These are phyloP conservation scores for Rallus crepitans DNA, from an alignment of 2,797 vertebrate species.

Conservation along the genomic window DNA sequence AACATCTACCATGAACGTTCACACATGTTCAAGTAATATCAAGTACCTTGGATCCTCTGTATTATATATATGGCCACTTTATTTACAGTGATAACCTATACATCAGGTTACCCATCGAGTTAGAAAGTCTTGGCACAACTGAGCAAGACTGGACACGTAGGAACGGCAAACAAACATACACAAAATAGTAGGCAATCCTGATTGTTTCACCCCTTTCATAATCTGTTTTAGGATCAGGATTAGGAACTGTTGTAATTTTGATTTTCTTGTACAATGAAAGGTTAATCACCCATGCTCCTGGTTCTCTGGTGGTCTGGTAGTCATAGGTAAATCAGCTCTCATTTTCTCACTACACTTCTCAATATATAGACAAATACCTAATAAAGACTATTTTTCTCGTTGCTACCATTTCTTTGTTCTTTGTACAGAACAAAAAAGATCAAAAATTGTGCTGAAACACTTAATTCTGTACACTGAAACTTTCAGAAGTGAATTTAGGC, in stretches of 20 bases:
- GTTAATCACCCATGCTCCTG: background rate
- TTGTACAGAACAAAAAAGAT: background rate
- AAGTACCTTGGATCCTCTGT: background rate
- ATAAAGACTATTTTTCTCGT: background rate
- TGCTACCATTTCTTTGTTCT: background rate
- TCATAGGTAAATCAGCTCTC: background rate
- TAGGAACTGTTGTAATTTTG: background rate
- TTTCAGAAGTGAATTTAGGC: background rate
- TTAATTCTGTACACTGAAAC: background rate
- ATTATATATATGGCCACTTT: background rate
- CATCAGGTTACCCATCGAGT: background rate
- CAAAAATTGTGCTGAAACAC: background rate
- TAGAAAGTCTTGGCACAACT: background rate
- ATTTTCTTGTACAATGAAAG: background rate
- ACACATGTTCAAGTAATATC: background rate
- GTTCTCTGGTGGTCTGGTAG: background rate
- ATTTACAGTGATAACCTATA: background rate
- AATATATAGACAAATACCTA: background rate
- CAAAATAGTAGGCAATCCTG: background rate
- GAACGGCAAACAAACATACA: background rate
- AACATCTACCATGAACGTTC: background rate
- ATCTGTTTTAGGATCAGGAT: background rate
- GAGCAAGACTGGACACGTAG: background rate
- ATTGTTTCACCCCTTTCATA: background rate
- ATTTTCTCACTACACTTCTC: background rate